Percentiles rank a stretch among this genome's conserved stretches.
Evolutionary conservation across 2,888 invertebrate species (phyloP).

Genomic region (Uloborus plumipes): DNA sequence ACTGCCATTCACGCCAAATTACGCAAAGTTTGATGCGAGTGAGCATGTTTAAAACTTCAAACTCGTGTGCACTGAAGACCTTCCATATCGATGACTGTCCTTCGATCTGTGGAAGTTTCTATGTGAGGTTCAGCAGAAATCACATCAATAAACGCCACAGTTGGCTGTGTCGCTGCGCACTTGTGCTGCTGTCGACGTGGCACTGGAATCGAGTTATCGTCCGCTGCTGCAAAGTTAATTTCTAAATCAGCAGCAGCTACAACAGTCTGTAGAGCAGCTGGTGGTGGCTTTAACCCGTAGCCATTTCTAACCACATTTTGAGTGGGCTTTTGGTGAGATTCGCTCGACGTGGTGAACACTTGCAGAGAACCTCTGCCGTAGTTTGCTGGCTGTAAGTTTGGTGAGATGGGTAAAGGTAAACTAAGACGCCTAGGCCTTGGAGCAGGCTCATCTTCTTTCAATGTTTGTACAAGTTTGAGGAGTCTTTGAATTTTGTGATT

Average conservation of each 20-base stretch:
- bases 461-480: conserved; percentile 48
- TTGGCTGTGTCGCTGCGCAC: background rate
- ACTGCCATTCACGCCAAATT: no score
- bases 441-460: conserved; percentile 54
- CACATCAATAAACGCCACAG: conserved; percentile 41
- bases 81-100: conserved; percentile 55
- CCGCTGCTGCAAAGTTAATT: conserved; percentile 1
- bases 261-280: background rate
- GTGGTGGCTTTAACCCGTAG: conserved; percentile 12
- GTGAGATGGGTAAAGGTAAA: conserved; percentile 36
- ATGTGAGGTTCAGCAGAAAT: conserved; percentile 40
- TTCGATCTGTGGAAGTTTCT: background rate
- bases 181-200: background rate
- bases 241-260: conserved; percentile 14
- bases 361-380: conserved; percentile 46
- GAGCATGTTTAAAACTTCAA: conserved; percentile 1
- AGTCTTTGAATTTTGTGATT: conserved; percentile 61
- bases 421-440: conserved; percentile 46
- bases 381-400: conserved; percentile 22
- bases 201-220: background rate
- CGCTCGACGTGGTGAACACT: conserved; percentile 28
- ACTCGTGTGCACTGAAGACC: conserved; percentile 56
- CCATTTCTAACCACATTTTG: conserved; percentile 22
- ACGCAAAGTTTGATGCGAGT: no score
- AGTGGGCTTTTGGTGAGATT: background rate